phyloP scores from a whole-genome alignment of 2,888 invertebrate species.

The Pachydiplax longipennis region DNA sequence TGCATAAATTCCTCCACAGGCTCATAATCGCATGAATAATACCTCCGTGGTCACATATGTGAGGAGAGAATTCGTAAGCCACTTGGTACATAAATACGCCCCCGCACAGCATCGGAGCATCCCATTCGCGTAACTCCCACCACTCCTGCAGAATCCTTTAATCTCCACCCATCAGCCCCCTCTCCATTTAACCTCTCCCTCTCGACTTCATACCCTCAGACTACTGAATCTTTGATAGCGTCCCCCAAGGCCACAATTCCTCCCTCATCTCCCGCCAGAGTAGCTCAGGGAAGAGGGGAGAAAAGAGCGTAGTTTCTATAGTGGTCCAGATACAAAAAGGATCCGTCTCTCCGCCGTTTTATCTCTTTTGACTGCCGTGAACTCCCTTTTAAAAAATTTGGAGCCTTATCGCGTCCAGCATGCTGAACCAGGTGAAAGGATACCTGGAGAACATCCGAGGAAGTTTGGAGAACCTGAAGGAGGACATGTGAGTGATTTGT shows the following conservation, averaged over 20 bases:
- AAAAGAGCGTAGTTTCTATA: not conserved
- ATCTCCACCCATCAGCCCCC: not conserved
- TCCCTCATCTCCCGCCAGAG: not conserved
- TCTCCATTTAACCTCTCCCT: not conserved
- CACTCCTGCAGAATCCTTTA: not conserved
- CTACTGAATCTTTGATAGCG: not conserved
- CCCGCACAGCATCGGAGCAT: not conserved
- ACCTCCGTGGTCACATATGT: too few species aligned
- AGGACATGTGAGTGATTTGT: conserved; percentile 46
- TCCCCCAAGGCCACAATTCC: not conserved
- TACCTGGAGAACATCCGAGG: conserved; percentile 47
- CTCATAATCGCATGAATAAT: too few species aligned
- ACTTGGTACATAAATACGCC: not conserved
- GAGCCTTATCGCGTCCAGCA: not conserved
- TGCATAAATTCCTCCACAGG: too few species aligned
- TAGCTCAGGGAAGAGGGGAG: not conserved
- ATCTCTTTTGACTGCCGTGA: not conserved
- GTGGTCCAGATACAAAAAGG: conserved; percentile 11
- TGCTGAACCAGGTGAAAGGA: conserved; percentile 48
- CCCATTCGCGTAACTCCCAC: not conserved
- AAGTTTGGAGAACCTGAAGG: conserved; percentile 46
- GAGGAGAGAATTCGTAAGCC: too few species aligned
- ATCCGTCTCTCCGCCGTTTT: not conserved
- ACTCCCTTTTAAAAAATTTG: not conserved
- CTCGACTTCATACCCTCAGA: not conserved